phyloP scores from a whole-genome alignment of 2,797 vertebrate genomes.

The Loris lydekkerianus region DNA sequence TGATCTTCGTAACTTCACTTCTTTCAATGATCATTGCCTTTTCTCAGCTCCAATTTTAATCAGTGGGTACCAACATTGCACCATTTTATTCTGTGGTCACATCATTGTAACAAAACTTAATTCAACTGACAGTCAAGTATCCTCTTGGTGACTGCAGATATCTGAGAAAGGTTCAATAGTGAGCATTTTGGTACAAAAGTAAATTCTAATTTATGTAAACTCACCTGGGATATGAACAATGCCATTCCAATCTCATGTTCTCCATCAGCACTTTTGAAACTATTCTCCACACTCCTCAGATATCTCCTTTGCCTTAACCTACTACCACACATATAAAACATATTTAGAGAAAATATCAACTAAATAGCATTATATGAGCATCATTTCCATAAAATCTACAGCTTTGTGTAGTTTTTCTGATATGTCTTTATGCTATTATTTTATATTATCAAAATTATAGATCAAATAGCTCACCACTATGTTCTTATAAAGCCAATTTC shows the following conservation, averaged over 20 bases:
- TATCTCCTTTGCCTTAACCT: neutral
- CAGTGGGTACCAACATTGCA: neutral
- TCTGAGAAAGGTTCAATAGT: neutral
- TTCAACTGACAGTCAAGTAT: neutral
- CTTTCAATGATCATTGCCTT: neutral
- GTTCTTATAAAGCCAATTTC: neutral
- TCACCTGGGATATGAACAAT: neutral
- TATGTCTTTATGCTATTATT: neutral
- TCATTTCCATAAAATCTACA: neutral
- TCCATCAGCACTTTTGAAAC: neutral
- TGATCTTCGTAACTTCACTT: neutral
- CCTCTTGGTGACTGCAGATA: neutral
- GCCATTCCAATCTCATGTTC: neutral
- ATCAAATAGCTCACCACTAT: neutral
- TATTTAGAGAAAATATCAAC: neutral
- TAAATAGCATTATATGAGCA: neutral
- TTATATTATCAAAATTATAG: neutral
- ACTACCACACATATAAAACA: neutral
- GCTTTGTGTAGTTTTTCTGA: neutral
- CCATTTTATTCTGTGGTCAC: neutral
- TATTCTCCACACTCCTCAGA: neutral
- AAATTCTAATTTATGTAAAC: neutral
- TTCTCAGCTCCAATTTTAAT: neutral
- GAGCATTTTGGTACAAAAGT: neutral
- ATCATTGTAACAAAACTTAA: neutral